Conservation (phyloP, 1,140 invertebrate genomes). For the Scylla paramamosain region DNA sequence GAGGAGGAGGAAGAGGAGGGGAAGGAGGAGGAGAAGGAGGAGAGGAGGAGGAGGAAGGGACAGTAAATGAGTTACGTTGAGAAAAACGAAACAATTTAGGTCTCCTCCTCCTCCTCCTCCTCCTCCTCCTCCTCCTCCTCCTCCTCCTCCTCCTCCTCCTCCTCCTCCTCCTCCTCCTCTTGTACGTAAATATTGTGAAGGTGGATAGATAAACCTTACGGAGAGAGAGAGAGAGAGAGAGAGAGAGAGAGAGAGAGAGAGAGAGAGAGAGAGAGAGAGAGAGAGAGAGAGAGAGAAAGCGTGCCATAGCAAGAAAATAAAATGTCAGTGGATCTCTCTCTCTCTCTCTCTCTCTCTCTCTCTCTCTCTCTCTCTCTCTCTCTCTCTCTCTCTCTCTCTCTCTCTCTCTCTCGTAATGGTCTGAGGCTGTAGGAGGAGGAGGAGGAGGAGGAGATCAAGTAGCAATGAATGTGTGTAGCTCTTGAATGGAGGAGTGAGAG, state of each 20-base stretch:
- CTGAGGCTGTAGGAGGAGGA: not conserved
- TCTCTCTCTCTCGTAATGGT: too few species aligned
- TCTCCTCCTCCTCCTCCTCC: too few species aligned
- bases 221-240: not conserved
- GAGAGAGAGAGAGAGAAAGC: not conserved
- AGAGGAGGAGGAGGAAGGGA: not conserved
- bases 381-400: too few species aligned
- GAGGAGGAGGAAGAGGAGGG: too few species aligned
- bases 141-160: too few species aligned
- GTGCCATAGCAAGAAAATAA: not conserved
- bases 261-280: not conserved
- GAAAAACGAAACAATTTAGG: too few species aligned
- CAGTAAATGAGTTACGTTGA: too few species aligned
- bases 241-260: not conserved
- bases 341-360: not conserved
- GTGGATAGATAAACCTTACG: too few species aligned
- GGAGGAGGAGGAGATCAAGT: not conserved
- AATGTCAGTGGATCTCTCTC: not conserved
- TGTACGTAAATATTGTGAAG: too few species aligned
- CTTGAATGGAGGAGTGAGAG: not conserved
- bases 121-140: too few species aligned
- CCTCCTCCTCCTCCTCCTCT: too few species aligned
- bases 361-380: slow-evolving; percentile 3
- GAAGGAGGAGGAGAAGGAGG: too few species aligned
- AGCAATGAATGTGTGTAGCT: not conserved